Conservation (phyloP, 2,113 vertebrate genomes). For the Neolamprologus sp. region DNA sequence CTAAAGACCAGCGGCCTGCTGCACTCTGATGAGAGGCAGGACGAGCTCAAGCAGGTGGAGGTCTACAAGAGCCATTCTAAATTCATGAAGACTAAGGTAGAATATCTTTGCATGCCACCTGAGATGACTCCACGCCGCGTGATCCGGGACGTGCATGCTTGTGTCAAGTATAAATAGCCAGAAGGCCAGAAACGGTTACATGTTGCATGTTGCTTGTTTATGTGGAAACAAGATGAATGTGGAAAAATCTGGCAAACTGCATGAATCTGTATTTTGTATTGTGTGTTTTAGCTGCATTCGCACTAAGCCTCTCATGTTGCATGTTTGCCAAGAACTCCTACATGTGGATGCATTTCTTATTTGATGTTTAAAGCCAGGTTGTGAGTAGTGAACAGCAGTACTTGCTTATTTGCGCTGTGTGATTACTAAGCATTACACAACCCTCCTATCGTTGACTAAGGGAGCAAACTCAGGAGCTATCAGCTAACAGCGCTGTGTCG, state of each 20-base stretch:
- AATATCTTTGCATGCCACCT: background rate
- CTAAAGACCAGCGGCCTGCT: conserved; percentile 90
- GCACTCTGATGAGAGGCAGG: conserved; percentile 85
- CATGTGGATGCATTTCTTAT: background rate
- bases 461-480: background rate
- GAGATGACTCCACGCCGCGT: background rate
- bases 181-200: background rate
- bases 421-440: background rate
- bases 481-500: conserved; percentile 8
- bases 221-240: background rate
- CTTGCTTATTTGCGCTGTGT: background rate
- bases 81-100: conserved; percentile 99
- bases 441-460: background rate
- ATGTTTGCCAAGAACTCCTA: background rate
- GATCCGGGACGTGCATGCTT: conserved; percentile 1
- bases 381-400: background rate
- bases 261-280: background rate
- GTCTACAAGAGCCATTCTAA: conserved; percentile 98
- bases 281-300: background rate
- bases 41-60: conserved; percentile 95
- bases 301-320: background rate
- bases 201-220: background rate
- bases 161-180: background rate
- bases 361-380: background rate
- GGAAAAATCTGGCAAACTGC: background rate